Conservation (phyloP, 1,140 invertebrate species). For the Nomia melanderi region DNA sequence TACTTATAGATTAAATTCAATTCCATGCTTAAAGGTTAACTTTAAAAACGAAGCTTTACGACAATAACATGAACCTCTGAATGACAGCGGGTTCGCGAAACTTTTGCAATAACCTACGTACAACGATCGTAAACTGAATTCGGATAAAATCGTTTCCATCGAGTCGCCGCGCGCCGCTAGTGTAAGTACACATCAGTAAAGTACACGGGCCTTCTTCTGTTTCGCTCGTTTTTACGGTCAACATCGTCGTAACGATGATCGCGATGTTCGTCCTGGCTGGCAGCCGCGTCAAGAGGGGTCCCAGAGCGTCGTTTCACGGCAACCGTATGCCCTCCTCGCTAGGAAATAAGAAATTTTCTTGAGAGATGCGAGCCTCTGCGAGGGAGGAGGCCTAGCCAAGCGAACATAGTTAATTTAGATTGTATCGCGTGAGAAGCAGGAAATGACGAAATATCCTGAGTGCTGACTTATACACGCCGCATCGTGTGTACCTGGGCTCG, state of each 20-base stretch:
- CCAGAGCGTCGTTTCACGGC: constrained; percentile 40
- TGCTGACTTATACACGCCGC: constrained; percentile 77
- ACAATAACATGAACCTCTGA: no score
- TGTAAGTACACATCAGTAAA: background rate
- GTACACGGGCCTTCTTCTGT: no score
- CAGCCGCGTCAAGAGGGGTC: constrained; percentile 25
- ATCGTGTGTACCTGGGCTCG: constrained; percentile 61
- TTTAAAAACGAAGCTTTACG: no score
- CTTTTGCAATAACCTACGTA: no score
- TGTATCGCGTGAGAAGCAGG: constrained; percentile 82
- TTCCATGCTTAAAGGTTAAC: no score
- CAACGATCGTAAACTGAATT: no score
- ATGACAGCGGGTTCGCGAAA: no score
- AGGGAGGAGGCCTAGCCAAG: constrained; percentile 79
- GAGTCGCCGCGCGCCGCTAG: background rate
- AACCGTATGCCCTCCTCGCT: constrained; percentile 65
- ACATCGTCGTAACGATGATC: background rate
- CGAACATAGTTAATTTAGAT: constrained; percentile 82
- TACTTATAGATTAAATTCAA: no score
- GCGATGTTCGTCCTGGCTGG: background rate
- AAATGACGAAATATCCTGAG: constrained; percentile 82
- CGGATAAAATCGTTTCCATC: background rate
- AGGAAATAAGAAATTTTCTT: constrained; percentile 80
- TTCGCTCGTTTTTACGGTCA: background rate
- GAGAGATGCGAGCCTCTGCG: constrained; percentile 70